phyloP scores from a whole-genome alignment of 2,888 invertebrate species.

The Cactoblastis cactorum region DNA sequence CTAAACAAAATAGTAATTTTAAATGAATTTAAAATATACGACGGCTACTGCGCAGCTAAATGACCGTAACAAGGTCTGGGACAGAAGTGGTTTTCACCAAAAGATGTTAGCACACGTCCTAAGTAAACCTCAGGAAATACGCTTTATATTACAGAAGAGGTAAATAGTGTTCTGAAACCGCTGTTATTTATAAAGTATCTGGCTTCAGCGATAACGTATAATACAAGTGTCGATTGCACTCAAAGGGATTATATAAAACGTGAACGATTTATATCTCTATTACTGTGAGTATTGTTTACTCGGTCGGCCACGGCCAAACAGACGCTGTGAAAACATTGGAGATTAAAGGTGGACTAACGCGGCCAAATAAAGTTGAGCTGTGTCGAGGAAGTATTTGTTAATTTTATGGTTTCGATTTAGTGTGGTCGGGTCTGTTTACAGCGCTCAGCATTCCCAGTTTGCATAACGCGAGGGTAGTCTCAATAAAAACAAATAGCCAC shows the following conservation, averaged over 20 bases:
- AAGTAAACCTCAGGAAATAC: constrained; percentile 22
- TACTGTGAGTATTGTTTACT: constrained; percentile 74
- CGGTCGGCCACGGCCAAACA: constrained; percentile 59
- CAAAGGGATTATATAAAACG: constrained; percentile 72
- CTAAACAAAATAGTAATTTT: constrained; percentile 11
- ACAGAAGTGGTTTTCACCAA: constrained; percentile 20
- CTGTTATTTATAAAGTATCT: constrained; percentile 39
- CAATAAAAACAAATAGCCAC: constrained; percentile 78
- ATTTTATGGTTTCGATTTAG: constrained; percentile 25
- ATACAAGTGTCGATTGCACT: constrained; percentile 57
- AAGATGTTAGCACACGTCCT: constrained; percentile 47
- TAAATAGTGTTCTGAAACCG: constrained; percentile 29
- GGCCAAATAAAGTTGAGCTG: constrained; percentile 42
- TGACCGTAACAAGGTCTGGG: background rate
- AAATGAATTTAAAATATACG: constrained; percentile 4
- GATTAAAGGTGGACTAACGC: constrained; percentile 68
- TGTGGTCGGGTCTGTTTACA: constrained; percentile 68
- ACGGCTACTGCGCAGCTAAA: background rate
- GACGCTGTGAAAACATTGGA: constrained; percentile 71
- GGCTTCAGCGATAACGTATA: constrained; percentile 51
- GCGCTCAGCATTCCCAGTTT: constrained; percentile 74
- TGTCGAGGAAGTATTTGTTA: constrained; percentile 17
- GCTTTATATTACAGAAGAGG: constrained; percentile 1
- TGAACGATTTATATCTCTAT: constrained; percentile 76
- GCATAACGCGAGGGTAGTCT: constrained; percentile 76